Evolutionary conservation across 1,140 invertebrate species (phyloP), one percentile per base, ranked within the genome.

Genomic region (Copidosoma floridanum): DNA sequence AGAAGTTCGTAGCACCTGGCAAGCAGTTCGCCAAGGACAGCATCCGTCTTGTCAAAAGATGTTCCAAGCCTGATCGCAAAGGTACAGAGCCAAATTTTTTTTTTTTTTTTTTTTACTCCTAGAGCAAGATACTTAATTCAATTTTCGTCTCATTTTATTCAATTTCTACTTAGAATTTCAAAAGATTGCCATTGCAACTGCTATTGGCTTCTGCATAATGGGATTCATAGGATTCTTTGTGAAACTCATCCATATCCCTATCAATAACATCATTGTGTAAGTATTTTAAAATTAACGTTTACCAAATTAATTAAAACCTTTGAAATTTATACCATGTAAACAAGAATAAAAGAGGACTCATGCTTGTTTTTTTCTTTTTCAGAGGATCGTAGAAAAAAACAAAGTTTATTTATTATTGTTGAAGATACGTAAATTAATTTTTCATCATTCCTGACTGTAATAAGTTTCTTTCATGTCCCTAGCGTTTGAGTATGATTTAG

Each of bases 211-310:
- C 83, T 97, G 93, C 72, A 99, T 99, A 76, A 99, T 99, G 98
- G 98, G 98, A 46, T 99, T 99, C 81, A 99, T 99, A 80, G 97
- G 97, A 69, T 99, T 99, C 84, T 99, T 99, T 71, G 97, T 99
- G 6, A 99, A 99, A 83, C 84, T 99, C 53, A 99, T 99, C 77
- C 97, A 99, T 81, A 99, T 99, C 81, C 98, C 98, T 63, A 99
- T 99, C 83, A 99, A 99, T 82, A 99, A 99, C 81, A 99, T 99
- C 77, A 99, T 99, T 85, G 97, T 99, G 86, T 85, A 82, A 85
- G 84, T 85, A 71, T 41, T 41, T 41, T n/a, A 14, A n/a, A n/a
- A 5, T 20, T 6, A 20, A 6, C 14, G n/a, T 12, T 47, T 5
- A 12, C n/a, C 5, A 23, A 38, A 27, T 3, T 51, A 32, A 35